Percentiles rank a stretch among this genome's conserved stretches.
Evolutionary conservation across 2,113 vertebrate genomes (phyloP).

Genomic region (Circaetus gallicus): DNA sequence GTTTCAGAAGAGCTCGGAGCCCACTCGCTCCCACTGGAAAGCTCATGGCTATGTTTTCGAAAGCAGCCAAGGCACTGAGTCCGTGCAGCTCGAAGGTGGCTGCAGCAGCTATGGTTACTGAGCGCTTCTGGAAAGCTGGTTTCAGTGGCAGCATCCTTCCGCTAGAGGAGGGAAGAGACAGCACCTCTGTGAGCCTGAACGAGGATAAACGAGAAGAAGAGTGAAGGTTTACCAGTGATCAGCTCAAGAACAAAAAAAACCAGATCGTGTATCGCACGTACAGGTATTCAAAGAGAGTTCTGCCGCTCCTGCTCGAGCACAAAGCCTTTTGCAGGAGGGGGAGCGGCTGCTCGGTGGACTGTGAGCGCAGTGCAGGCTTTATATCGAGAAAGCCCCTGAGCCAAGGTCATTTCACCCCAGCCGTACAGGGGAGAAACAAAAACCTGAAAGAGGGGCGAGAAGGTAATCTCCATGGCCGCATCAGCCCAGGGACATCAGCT

Average conservation of each 20-base stretch:
- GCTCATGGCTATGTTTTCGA: neutral
- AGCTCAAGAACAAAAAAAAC: neutral
- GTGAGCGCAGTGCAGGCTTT: neutral
- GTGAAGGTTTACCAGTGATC: neutral
- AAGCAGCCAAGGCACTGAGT: neutral
- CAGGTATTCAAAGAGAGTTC: neutral
- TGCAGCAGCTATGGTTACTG: neutral
- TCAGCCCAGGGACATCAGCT: neutral
- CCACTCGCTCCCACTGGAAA: neutral
- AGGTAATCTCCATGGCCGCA: accelerated
- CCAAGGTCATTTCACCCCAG: neutral
- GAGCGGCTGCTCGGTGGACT: neutral
- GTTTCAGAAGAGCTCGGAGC: neutral
- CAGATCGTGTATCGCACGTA: neutral
- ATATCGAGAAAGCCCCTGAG: neutral
- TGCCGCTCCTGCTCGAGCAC: neutral
- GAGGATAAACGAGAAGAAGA: neutral
- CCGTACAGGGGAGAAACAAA: accelerated
- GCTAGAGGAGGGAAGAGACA: neutral
- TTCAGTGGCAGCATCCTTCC: neutral
- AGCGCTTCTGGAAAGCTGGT: neutral
- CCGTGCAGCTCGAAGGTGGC: neutral
- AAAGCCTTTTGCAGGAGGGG: neutral
- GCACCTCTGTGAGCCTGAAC: neutral
- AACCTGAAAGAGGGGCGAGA: neutral